A percentile compares a stretch with the other conserved stretches of the same genome.
These are phyloP conservation scores for Grapholita molesta DNA, from an alignment of 1,140 invertebrate genomes.

Conservation along the genomic window DNA sequence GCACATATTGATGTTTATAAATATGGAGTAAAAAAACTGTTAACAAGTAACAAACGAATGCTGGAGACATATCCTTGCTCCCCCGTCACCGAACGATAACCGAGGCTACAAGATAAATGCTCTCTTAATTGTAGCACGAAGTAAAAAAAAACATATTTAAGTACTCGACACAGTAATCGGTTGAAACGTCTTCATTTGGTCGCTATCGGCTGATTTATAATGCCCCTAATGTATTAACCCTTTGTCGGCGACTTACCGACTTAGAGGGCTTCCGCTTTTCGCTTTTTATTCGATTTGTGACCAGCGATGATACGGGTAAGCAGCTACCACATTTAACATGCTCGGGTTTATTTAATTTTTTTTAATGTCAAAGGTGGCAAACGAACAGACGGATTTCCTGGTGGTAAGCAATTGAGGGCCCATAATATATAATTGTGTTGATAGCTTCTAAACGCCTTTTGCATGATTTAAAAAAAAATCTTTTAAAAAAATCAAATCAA, in stretches of 20 bases:
- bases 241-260: constrained; percentile 10
- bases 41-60: too few species aligned
- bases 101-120: not conserved
- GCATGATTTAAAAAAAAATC: too few species aligned
- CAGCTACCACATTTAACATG: not conserved
- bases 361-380: too few species aligned
- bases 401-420: too few species aligned
- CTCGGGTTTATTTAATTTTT: too few species aligned
- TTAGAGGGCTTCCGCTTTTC: constrained; percentile 13
- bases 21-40: too few species aligned
- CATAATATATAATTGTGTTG: too few species aligned
- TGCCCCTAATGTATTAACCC: constrained; percentile 10
- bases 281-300: not conserved
- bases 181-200: constrained; percentile 14
- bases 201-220: constrained; percentile 11
- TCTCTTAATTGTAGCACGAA: not conserved
- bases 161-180: constrained; percentile 12
- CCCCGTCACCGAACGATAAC: not conserved
- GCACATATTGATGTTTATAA: too few species aligned
- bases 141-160: constrained; percentile 3
- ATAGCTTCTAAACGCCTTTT: too few species aligned
- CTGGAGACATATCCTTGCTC: too few species aligned
- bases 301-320: not conserved
- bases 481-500: too few species aligned
- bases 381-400: too few species aligned